Evolutionary conservation across 2,888 invertebrate genomes (phyloP), one percentile per base, ranked within the genome.

Genomic region (Elmis aenea): DNA sequence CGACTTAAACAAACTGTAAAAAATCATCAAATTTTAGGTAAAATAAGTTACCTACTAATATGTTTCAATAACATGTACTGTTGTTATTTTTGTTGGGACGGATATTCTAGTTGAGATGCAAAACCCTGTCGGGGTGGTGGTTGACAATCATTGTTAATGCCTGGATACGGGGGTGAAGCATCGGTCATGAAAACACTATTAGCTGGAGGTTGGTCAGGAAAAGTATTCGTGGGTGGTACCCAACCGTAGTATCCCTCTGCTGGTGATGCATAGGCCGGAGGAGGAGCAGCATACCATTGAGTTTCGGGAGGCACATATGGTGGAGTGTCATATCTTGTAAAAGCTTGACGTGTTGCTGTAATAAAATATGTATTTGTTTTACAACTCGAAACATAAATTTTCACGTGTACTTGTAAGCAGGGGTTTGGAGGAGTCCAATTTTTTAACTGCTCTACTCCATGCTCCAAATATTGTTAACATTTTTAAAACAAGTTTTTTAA

Each of bases 121-220:
- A n/a, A n/a, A n/a, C 42, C 47, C 26, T 48, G 58, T 23, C 47
- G 48, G 29, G 58, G 57, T 5, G 52, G 48, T n/a, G 54, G 51
- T 23, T 54, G 55, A 26, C 54, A 57, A 3, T 51, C 53, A 8
- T 54, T 72, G 34, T 73, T 79, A 47, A 95, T 83, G 38, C 95
- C 95, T 9, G 94, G 93, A 69, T 95, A 95, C 2, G 95, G 95
- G 26, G 94, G 94, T 13, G 95, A 94, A 64, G 81, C 86, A 64
- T 89, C 85, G 26, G 85, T 86, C 75, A 91, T 87, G 66, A 81
- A 95, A 13, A 95, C 93, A 12, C 83, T 81, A 66, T 87, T 85
- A 15, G 85, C 81, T 64, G 81, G 78, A 6, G 83, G 83, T 32
- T 77, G 79, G 55, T 79, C 76, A 0, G 79, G 78, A 62, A 83